These are phyloP conservation scores for Poecilia latipinna DNA, from an alignment of 2,113 vertebrate genomes.

Conservation along the genomic window DNA sequence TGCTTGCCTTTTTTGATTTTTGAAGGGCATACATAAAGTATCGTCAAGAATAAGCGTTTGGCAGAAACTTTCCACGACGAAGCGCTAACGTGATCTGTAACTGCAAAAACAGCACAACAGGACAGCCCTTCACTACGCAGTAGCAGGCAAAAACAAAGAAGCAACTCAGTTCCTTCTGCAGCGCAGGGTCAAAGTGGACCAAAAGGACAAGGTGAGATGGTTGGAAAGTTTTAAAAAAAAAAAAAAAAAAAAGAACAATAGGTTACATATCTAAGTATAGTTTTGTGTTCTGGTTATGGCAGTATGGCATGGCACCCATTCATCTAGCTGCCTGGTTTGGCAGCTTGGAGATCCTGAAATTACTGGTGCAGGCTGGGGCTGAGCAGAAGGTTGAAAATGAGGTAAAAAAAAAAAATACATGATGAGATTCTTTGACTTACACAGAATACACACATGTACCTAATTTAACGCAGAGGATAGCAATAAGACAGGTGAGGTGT, in stretches of 20 bases:
- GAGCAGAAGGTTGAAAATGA: slow-evolving; percentile 86
- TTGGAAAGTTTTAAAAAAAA: not conserved
- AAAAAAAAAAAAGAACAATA: not conserved
- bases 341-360: slow-evolving; percentile 85
- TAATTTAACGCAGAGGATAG: too few species aligned
- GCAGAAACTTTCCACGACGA: not conserved
- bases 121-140: slow-evolving; percentile 89
- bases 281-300: slow-evolving; percentile 30
- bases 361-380: slow-evolving; percentile 88
- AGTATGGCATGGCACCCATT: slow-evolving; percentile 87
- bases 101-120: slow-evolving; percentile 79
- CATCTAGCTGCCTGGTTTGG: slow-evolving; percentile 93
- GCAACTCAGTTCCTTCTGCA: slow-evolving; percentile 84
- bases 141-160: slow-evolving; percentile 81
- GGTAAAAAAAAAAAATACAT: slow-evolving; percentile 65
- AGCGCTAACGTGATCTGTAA: slow-evolving; percentile 1
- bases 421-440: not conserved
- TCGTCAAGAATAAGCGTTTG: not conserved
- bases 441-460: not conserved
- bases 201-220: slow-evolving; percentile 85
- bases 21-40: not conserved
- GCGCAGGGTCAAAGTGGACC: slow-evolving; percentile 87
- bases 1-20: not conserved
- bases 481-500: not conserved
- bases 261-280: not conserved